Percentiles rank a stretch among this genome's conserved stretches.
Evolutionary conservation across 2,888 invertebrate genomes (phyloP).

Genomic region (Hesperia comma): DNA sequence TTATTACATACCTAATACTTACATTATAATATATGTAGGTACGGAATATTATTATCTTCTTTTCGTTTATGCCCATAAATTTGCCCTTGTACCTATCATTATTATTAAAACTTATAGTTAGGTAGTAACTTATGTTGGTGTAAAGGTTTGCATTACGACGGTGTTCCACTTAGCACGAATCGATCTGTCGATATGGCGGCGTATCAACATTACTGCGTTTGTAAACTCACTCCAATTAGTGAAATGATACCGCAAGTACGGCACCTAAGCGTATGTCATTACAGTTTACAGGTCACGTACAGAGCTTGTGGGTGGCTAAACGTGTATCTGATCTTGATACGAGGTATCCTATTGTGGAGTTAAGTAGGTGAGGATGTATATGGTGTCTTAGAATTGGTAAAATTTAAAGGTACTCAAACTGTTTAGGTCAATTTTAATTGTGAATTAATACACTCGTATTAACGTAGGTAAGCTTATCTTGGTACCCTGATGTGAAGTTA

Average conservation of each 20-base stretch:
- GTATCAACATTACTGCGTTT: slow-evolving; percentile 19
- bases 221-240: slow-evolving; percentile 36
- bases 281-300: slow-evolving; percentile 34
- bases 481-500: no score
- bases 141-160: background rate
- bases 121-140: background rate
- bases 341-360: slow-evolving; percentile 33
- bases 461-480: no score
- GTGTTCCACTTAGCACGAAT: slow-evolving; percentile 8
- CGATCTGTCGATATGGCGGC: slow-evolving; percentile 17
- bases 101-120: no score
- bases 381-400: slow-evolving; percentile 12
- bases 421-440: no score
- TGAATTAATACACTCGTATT: no score
- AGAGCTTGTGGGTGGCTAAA: slow-evolving; percentile 33
- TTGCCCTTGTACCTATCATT: no score
- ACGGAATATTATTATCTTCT: no score
- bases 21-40: no score
- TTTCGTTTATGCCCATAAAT: no score
- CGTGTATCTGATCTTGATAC: slow-evolving; percentile 31
- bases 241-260: slow-evolving; percentile 36
- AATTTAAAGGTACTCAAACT: background rate
- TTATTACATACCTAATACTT: no score
- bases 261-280: slow-evolving; percentile 34
- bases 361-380: slow-evolving; percentile 29